Percentiles rank a stretch among this genome's conserved stretches.
Evolutionary conservation across 2,888 invertebrate genomes (phyloP).

Genomic region (Cosmia pyralina): DNA sequence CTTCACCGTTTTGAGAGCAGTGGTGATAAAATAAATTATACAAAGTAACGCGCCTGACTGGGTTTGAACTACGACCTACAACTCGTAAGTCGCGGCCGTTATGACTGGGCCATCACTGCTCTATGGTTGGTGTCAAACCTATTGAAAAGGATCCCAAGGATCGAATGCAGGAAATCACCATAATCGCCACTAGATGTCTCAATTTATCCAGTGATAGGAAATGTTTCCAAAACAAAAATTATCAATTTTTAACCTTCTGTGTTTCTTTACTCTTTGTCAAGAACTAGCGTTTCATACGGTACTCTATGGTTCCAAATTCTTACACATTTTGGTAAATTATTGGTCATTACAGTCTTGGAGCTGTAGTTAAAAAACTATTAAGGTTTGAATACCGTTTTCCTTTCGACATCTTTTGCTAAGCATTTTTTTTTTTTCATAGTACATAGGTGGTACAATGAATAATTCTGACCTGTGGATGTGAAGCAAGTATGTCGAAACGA

Average conservation of each 20-base stretch:
- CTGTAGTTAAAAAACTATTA: slow-evolving; percentile 58
- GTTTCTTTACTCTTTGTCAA: slow-evolving; percentile 4
- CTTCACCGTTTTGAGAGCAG: too few relatives aligned
- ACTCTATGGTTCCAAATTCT: slow-evolving; percentile 48
- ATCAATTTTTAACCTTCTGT: slow-evolving; percentile 16
- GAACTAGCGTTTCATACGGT: slow-evolving; percentile 43
- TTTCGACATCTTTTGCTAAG: slow-evolving; percentile 29
- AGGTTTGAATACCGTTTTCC: slow-evolving; percentile 46
- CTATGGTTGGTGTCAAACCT: too few relatives aligned
- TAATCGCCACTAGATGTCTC: too few relatives aligned
- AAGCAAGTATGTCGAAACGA: slow-evolving; percentile 19
- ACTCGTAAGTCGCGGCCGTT: too few relatives aligned
- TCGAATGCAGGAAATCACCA: too few relatives aligned
- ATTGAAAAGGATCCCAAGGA: too few relatives aligned
- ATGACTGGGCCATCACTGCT: too few relatives aligned
- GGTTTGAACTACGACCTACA: too few relatives aligned
- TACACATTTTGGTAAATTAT: slow-evolving; percentile 49
- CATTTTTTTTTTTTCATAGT: slow-evolving; percentile 8
- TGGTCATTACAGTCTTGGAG: slow-evolving; percentile 27
- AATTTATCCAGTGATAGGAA: too few relatives aligned
- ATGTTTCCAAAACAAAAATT: too few relatives aligned
- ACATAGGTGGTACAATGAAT: not conserved
- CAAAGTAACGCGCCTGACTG: too few relatives aligned
- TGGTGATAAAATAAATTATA: too few relatives aligned
- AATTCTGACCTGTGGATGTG: slow-evolving; percentile 3